Conservation (phyloP, 2,888 invertebrate species). For the Lithosia quadra region DNA sequence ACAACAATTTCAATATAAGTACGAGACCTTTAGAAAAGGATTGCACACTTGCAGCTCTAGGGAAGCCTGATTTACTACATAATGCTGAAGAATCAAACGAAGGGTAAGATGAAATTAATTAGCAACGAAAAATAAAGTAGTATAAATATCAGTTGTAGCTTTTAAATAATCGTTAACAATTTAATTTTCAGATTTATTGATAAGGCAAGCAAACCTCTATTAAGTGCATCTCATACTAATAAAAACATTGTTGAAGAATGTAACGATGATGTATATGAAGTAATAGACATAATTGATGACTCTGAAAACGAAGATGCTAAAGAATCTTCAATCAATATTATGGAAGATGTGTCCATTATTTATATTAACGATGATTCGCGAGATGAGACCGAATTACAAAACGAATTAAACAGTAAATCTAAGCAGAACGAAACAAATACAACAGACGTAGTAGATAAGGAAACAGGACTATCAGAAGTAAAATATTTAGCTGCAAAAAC, state of each 20-base stretch:
- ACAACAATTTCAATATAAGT: neutral
- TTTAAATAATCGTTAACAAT: neutral
- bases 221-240: neutral
- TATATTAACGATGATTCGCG: conserved; percentile 3
- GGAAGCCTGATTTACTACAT: neutral
- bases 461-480: neutral
- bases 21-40: neutral
- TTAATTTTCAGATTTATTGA: conserved; percentile 15
- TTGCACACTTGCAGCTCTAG: neutral
- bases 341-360: neutral
- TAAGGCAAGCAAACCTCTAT: neutral
- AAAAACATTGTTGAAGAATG: neutral
- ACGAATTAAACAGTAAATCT: neutral
- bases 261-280: conserved; percentile 25
- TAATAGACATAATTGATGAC: conserved; percentile 24
- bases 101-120: conserved; percentile 11
- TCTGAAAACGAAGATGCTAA: conserved; percentile 9
- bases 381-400: neutral
- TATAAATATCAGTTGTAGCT: neutral
- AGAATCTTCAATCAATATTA: neutral
- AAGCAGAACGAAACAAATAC: neutral
- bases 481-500: conserved; percentile 1
- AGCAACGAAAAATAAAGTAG: neutral
- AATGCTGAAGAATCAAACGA: conserved; percentile 4
- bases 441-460: neutral